Evolutionary conservation across 2,113 vertebrate species (phyloP), one percentile per base, ranked within the genome.

Genomic region (Paedocypris sp.): DNA sequence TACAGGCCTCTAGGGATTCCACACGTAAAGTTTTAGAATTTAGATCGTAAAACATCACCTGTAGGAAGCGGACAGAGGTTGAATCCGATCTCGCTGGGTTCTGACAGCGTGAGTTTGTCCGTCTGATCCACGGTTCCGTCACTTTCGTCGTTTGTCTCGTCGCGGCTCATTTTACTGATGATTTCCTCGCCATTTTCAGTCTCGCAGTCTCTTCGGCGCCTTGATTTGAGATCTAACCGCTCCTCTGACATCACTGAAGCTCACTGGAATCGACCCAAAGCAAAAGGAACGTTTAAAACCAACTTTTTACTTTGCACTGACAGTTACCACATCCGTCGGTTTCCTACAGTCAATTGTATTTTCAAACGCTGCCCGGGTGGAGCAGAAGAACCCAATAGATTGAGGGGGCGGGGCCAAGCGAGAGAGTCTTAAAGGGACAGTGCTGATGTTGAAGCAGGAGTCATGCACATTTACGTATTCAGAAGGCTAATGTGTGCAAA

Each of bases 361-460:
- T 71, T 71, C 68, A 67, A 71, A 71, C 3, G 19, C 35, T 28
- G 8, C 52, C 33, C 12, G 33, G 52, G 31, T 11, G 22, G 26
- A 53, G 25, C 15, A 25, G 1, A 32, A 18, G 6, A 7, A 47
- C 20, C 68, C 68, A 62, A 70, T 70, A 46, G 46, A 31, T 16
- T 29, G 3, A 28, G 6, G 11, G 35, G 52, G 52, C 23, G 52
- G 23, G 11, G 36, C 22, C 3, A 56, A 8, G 13, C 1, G 35
- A 45, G 25, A 25, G 48, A 13, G 3, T 20, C 28, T 35, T 16
- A 8, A 5, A 13, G 38, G 22, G 54, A 26, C 26, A 48, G 11
- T 22, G 22, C 29, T 11, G 2, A 19, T 3, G n/a, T 29, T 9
- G 12, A 10, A 20, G 11, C 2, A n/a, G n/a, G n/a, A n/a, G n/a